Evolutionary conservation across 2,797 vertebrate species (phyloP).

Genomic region (Diglossa cyanea): DNA sequence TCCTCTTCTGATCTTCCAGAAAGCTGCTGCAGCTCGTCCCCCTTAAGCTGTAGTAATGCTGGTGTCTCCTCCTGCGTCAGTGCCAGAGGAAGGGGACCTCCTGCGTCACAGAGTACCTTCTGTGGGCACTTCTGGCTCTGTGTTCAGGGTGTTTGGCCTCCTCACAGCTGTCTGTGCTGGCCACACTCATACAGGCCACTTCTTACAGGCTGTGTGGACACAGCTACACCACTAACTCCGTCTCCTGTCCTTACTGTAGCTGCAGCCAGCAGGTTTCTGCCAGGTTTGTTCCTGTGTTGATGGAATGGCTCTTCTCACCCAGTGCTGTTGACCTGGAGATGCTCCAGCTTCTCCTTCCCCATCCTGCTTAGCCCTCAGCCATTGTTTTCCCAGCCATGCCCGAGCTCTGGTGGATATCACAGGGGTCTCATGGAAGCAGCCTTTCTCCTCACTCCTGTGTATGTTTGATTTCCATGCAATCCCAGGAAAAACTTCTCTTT

Average conservation of each 20-base stretch:
- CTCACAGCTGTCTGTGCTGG: conserved; percentile 2
- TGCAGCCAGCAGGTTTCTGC: conserved; percentile 12
- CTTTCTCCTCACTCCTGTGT: conserved; percentile 64
- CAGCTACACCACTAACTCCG: background rate
- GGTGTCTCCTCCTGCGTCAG: background rate
- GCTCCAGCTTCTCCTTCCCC: background rate
- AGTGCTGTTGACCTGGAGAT: background rate
- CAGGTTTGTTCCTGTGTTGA: background rate
- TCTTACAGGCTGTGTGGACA: background rate
- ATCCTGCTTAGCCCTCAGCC: background rate
- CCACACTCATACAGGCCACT: background rate
- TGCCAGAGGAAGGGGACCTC: conserved; percentile 60
- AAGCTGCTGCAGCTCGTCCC: background rate
- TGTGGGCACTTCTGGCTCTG: background rate
- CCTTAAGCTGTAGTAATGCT: background rate
- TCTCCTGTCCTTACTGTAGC: background rate
- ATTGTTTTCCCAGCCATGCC: background rate
- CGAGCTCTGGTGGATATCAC: background rate
- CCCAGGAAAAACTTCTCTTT: conserved; percentile 92
- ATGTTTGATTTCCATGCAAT: conserved; percentile 79
- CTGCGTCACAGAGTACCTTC: conserved; percentile 1
- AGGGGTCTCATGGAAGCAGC: background rate
- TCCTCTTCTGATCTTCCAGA: conserved; percentile 12
- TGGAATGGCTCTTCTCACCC: conserved; percentile 10
- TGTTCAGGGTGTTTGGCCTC: background rate